Evolutionary conservation across 1,140 invertebrate species (phyloP).

Genomic region (Bombus superbus): DNA sequence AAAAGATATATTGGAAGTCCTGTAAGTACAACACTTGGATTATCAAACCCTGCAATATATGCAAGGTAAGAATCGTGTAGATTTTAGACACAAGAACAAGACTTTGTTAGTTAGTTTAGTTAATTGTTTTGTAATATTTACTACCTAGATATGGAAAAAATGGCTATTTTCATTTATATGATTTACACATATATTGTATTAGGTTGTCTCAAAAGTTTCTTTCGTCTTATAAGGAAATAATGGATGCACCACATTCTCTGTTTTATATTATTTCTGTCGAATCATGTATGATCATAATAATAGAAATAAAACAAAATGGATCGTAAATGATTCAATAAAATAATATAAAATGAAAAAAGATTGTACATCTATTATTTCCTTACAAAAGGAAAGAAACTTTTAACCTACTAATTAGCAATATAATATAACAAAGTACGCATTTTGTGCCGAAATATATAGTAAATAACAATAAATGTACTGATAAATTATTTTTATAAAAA

Average conservation of each 20-base stretch:
- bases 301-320: no score
- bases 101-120: background rate
- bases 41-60: constrained; percentile 76
- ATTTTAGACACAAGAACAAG: background rate
- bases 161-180: background rate
- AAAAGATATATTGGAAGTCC: constrained; percentile 79
- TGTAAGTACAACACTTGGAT: constrained; percentile 74
- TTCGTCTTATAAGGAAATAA: no score
- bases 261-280: no score
- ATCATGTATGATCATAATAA: no score
- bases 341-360: no score
- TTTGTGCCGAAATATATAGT: background rate
- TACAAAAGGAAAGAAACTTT: no score
- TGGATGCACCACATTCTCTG: no score
- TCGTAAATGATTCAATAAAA: no score
- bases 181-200: background rate
- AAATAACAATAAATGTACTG: background rate
- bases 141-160: background rate
- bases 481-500: constrained; percentile 2
- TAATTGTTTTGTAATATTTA: background rate
- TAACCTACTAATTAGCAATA: background rate
- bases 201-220: no score
- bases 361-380: no score
- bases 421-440: background rate
- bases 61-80: constrained; percentile 76